Conservation (phyloP, 2,797 vertebrate species). For the Rhadinocentrus ornatus region DNA sequence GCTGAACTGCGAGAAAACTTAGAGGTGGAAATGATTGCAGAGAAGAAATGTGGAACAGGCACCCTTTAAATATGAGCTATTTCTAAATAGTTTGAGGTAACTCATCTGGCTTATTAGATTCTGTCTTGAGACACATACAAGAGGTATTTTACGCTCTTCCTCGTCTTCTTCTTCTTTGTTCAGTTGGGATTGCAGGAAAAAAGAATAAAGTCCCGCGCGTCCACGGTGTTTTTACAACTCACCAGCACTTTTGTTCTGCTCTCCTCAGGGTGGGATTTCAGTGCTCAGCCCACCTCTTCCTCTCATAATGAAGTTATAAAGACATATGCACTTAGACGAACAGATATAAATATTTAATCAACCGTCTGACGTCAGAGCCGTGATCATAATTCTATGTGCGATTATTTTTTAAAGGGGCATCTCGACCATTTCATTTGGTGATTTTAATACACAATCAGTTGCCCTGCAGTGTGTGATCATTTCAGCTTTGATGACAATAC, state of each 20-base stretch:
- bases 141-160: slow-evolving; percentile 23
- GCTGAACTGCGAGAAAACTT: slow-evolving; percentile 49
- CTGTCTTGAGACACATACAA: slow-evolving; percentile 30
- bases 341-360: slow-evolving; percentile 84
- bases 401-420: slow-evolving; percentile 72
- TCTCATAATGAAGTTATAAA: slow-evolving; percentile 73
- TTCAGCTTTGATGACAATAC: background rate
- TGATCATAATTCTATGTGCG: slow-evolving; percentile 77
- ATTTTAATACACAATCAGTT: background rate
- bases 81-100: slow-evolving; percentile 35
- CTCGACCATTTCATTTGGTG: background rate
- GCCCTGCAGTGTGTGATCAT: too few relatives aligned
- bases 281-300: slow-evolving; percentile 51
- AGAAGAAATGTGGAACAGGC: slow-evolving; percentile 12
- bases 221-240: slow-evolving; percentile 26
- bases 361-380: slow-evolving; percentile 86
- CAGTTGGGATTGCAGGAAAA: slow-evolving; percentile 3
- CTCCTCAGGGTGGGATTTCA: slow-evolving; percentile 28
- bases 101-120: slow-evolving; percentile 14
- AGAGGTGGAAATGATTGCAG: slow-evolving; percentile 15
- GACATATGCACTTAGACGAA: slow-evolving; percentile 58
- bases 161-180: slow-evolving; percentile 1
- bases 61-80: slow-evolving; percentile 36
- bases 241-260: slow-evolving; percentile 24
- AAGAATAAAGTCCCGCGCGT: slow-evolving; percentile 33